Conservation (phyloP, 2,113 vertebrate species). For the Ranitomeya imitator region DNA sequence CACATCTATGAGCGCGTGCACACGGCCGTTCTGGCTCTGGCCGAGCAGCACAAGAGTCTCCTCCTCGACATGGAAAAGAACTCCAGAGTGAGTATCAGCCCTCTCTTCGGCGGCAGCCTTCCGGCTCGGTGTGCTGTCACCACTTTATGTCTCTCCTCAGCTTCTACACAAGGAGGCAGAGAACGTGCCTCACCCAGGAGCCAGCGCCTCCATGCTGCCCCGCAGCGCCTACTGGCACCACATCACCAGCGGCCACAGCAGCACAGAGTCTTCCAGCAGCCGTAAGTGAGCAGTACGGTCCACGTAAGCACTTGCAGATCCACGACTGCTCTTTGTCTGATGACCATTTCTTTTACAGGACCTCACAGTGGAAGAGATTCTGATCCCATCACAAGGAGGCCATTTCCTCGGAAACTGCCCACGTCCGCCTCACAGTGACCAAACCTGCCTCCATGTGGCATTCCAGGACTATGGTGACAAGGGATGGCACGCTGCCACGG, state of each 20-base stretch:
- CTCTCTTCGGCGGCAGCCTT: neutral
- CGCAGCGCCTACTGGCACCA: constrained; percentile 97
- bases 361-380: constrained; percentile 45
- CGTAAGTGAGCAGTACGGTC: constrained; percentile 68
- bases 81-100: constrained; percentile 77
- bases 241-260: constrained; percentile 86
- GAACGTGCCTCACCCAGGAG: constrained; percentile 86
- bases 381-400: constrained; percentile 38
- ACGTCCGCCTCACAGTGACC: constrained; percentile 53
- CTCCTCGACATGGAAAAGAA: constrained; percentile 95
- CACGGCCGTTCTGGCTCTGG: constrained; percentile 88
- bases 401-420: constrained; percentile 27
- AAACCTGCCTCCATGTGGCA: neutral
- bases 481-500: neutral
- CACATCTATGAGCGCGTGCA: constrained; percentile 97
- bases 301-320: no score
- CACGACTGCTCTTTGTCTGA: neutral
- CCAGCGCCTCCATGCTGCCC: constrained; percentile 90
- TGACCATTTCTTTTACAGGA: neutral
- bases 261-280: constrained; percentile 73
- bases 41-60: constrained; percentile 93
- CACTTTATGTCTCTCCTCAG: constrained; percentile 63
- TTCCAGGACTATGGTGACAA: neutral
- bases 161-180: constrained; percentile 85
- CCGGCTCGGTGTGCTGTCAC: neutral